These are phyloP conservation scores for Bombycilla garrulus DNA, from an alignment of 2,113 vertebrate species.

Conservation along the genomic window DNA sequence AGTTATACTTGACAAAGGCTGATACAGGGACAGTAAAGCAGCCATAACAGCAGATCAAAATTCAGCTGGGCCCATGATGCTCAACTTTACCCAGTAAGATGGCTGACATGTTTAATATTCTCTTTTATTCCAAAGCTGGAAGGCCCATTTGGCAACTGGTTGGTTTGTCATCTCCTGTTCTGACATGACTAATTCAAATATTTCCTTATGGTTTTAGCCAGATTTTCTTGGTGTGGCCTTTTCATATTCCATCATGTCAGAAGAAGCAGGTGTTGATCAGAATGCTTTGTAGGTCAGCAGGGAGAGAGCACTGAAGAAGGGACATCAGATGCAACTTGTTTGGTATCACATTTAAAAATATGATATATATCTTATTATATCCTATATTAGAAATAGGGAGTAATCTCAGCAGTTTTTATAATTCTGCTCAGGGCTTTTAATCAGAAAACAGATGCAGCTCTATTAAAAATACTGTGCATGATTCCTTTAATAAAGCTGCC, in stretches of 20 bases:
- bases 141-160: neutral
- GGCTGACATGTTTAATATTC: neutral
- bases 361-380: neutral
- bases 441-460: neutral
- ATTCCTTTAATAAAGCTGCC: neutral
- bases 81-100: neutral
- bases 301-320: neutral
- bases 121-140: neutral
- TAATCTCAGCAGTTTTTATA: neutral
- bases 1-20: neutral
- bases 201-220: neutral
- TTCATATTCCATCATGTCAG: neutral
- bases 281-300: neutral
- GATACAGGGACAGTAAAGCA: neutral
- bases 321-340: neutral
- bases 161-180: neutral
- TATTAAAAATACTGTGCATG: neutral
- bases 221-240: neutral
- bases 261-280: neutral
- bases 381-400: neutral
- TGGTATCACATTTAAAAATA: neutral
- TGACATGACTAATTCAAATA: neutral
- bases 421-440: neutral
- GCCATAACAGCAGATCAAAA: neutral
- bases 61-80: neutral